Evolutionary conservation across 2,113 vertebrate species (phyloP), one percentile per base, ranked within the genome.

Genomic region (Xerus inauris): DNA sequence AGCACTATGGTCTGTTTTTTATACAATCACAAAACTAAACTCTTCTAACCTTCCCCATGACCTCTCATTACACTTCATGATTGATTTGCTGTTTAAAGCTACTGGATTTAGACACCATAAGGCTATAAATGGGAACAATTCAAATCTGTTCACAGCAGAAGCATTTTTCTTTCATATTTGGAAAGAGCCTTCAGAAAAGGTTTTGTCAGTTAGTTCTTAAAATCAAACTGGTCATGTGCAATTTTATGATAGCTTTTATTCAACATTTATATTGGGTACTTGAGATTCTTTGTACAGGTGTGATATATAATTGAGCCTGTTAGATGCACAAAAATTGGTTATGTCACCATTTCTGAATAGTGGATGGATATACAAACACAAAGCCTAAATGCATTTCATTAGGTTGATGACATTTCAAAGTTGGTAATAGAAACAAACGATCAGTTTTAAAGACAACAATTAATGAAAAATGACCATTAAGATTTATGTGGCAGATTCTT

Each of bases 1-100:
- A 57, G 5, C 16, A 83, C 38, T 87, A 22, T 81, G 1, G 12
- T 75, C 45, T 75, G 1, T 12, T 87, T 59, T 95, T 71, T 45
- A 86, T 47, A 84, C 9, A 97, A 95, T 91, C 5, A 22, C n/a
- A 67, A 87, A 88, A 64, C 30, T 71, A 64, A 97, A 96, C 13
- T 97, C 20, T 64, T 57, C 51, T 97, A 93, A 79, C 64, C 20
- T 95, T 94, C 35, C n/a, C 28, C 38, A n/a, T 85, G 32, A 89
- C 47, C 26, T 96, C 69, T 96, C 62, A 30, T 6, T 97, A 22
- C 38, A 85, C n/a, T 73, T 91, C 76, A 47, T 91, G 73, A 72
- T 69, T 89, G 59, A 96, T 97, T 93, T 94, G 4, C 7, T 80
- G 0, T 47, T 75, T 79, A 95, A 93, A 81, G 40, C 8, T 32